Percentiles rank a stretch among this genome's conserved stretches.
Conservation (phyloP, 2,888 invertebrate species). For the Heteromyza rotundicornis region DNA sequence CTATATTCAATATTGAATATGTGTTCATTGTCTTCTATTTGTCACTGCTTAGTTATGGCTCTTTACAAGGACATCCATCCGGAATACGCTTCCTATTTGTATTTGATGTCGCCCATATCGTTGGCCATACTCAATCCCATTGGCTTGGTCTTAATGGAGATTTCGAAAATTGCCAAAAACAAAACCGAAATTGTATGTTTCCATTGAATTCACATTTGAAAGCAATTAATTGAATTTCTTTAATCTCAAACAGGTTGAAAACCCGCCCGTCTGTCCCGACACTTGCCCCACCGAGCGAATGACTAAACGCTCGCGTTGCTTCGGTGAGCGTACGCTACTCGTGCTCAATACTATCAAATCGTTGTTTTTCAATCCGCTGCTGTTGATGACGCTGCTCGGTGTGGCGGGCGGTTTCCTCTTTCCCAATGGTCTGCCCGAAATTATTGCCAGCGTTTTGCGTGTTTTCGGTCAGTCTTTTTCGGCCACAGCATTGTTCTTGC, state of each 20-base stretch:
- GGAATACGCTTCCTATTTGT: conserved; percentile 88
- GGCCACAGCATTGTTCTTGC: conserved; percentile 86
- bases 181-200: conserved; percentile 46
- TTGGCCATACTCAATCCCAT: conserved; percentile 91
- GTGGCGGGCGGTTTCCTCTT: conserved; percentile 84
- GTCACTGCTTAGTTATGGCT: conserved; percentile 73
- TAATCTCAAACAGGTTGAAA: conserved; percentile 36
- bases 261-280: conserved; percentile 52
- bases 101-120: conserved; percentile 93
- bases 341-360: conserved; percentile 69
- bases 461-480: conserved; percentile 89
- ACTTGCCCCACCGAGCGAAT: conserved; percentile 50
- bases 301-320: conserved; percentile 44
- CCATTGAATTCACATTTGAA: neutral
- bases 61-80: conserved; percentile 86
- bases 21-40: conserved; percentile 45
- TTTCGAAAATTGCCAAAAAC: conserved; percentile 64
- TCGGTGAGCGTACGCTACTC: conserved; percentile 50
- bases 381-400: conserved; percentile 92
- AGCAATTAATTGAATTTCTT: neutral
- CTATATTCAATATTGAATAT: too few species aligned
- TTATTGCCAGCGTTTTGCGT: conserved; percentile 77
- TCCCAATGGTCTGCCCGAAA: conserved; percentile 76
- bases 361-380: conserved; percentile 85
- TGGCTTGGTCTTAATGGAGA: conserved; percentile 88